Evolutionary conservation across 2,888 invertebrate genomes (phyloP).

Genomic region (Aphrophora alni): DNA sequence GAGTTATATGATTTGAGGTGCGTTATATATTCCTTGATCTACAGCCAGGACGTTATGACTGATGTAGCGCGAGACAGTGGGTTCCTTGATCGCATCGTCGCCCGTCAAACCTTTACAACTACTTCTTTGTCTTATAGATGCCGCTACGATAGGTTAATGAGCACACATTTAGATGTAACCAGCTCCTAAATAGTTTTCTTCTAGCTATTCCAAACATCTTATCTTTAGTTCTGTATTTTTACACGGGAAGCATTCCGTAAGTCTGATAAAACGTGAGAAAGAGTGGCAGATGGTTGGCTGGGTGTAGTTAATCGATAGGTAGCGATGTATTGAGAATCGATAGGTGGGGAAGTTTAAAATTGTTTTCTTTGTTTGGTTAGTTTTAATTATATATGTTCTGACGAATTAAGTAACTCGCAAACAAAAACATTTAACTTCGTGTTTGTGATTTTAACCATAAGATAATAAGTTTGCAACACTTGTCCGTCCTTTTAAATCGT

Average conservation of each 20-base stretch:
- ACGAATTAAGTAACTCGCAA: no score
- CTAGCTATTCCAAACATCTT: not conserved
- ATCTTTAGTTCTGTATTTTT: not conserved
- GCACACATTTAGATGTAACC: not conserved
- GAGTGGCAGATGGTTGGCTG: not conserved
- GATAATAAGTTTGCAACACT: no score
- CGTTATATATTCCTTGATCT: not conserved
- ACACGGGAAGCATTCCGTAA: not conserved
- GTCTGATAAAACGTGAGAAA: not conserved
- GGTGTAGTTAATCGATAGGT: not conserved
- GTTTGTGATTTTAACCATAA: no score
- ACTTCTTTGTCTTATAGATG: not conserved
- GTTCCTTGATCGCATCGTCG: conserved; percentile 11
- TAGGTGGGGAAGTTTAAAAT: not conserved
- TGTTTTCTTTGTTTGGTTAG: not conserved
- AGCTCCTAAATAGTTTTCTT: not conserved
- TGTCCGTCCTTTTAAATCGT: no score
- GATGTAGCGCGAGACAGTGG: conserved; percentile 28
- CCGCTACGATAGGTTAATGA: not conserved
- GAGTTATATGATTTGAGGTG: not conserved
- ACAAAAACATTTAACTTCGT: no score
- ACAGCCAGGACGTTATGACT: not conserved
- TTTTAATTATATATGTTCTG: not conserved
- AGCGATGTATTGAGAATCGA: not conserved
- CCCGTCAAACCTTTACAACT: not conserved